These are phyloP conservation scores for Cossypha dichroa DNA, from an alignment of 2,797 vertebrate genomes.

Conservation along the genomic window DNA sequence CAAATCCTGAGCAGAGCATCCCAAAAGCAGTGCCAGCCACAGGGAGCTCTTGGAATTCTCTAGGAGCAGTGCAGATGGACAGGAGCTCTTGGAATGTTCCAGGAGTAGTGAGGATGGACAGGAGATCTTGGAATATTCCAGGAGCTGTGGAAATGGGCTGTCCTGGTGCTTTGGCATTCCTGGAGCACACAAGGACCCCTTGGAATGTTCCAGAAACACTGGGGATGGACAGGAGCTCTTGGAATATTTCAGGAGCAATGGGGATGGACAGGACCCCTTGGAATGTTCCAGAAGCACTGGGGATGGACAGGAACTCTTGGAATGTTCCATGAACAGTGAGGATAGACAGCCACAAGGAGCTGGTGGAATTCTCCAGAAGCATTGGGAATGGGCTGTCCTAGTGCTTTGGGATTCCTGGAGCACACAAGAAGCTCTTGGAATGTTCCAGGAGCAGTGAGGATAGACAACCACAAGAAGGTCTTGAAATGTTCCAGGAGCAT, in stretches of 20 bases:
- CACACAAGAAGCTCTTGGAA: too few species aligned
- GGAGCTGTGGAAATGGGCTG: too few species aligned
- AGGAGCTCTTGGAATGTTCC: too few species aligned
- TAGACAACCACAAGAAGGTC: too few species aligned
- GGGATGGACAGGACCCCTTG: accelerated
- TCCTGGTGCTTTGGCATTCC: too few species aligned
- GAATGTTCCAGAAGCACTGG: accelerated
- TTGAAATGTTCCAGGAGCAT: too few species aligned
- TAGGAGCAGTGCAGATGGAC: neutral
- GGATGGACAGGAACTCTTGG: too few species aligned
- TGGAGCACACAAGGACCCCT: neutral
- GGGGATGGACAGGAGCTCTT: too few species aligned
- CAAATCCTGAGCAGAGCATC: accelerated
- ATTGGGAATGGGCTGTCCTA: too few species aligned
- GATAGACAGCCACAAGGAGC: neutral
- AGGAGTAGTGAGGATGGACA: too few species aligned
- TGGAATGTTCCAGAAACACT: neutral
- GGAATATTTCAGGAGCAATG: accelerated
- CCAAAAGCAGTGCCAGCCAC: neutral
- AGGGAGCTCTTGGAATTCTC: neutral
- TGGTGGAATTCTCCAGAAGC: neutral
- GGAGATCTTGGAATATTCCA: neutral
- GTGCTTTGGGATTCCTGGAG: neutral
- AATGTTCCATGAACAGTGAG: too few species aligned
- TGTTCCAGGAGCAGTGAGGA: too few species aligned